Percentiles rank a stretch among this genome's conserved stretches.
These are phyloP conservation scores for Apis mellifera DNA, from an alignment of 1,140 invertebrate genomes.

Conservation along the genomic window Amel_HAv3.1 CM009932.2:156001-156500, in stretches of 20 bases:
- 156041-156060: not conserved
- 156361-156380: not conserved
- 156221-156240: constrained; percentile 85
- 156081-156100: no score
- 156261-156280: constrained; percentile 83
- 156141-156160: not conserved
- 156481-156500: not conserved
- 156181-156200: not conserved
- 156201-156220: not conserved
- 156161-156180: not conserved
- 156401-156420: no score
- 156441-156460: not conserved
- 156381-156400: not conserved
- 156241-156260: constrained; percentile 86
- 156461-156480: not conserved
- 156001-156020: not conserved
- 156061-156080: not conserved
- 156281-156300: constrained; percentile 82
- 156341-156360: constrained; percentile 57
- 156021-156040: constrained; percentile 2
- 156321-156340: constrained; percentile 84
- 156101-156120: not conserved
- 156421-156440: no score
- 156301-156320: constrained; percentile 83
- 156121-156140: not conserved